Conservation (phyloP, 1,140 invertebrate species). For the Berghia stephanieae region DNA sequence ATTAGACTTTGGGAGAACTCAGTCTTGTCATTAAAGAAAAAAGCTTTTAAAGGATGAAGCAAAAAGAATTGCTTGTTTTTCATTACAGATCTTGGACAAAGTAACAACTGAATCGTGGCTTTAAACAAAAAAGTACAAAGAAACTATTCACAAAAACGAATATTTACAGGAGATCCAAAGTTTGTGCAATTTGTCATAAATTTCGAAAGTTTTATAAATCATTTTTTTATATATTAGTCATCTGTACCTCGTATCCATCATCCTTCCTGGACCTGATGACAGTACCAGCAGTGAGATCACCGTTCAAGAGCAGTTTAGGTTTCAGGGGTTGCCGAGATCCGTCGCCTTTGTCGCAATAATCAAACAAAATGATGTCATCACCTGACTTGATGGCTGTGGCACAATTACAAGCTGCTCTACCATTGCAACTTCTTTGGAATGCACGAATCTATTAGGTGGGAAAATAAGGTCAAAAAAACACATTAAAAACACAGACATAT, state of each 20-base stretch:
- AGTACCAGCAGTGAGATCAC: conserved; percentile 48
- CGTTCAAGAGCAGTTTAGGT: conserved; percentile 43
- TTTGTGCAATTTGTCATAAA: no score
- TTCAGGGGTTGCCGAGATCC: conserved; percentile 21
- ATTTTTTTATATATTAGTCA: no score
- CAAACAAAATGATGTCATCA: conserved; percentile 59
- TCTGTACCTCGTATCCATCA: conserved; percentile 41
- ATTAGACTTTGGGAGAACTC: no score
- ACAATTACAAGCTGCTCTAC: conserved; percentile 56
- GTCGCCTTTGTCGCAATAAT: conserved; percentile 41
- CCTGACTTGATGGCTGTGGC: conserved; percentile 50
- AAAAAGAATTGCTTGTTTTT: no score
- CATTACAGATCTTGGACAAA: no score
- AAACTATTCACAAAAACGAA: no score
- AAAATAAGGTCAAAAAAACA: neutral
- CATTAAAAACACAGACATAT: neutral
- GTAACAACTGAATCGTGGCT: no score
- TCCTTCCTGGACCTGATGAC: conserved; percentile 30
- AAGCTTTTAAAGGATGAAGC: no score
- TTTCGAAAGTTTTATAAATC: no score
- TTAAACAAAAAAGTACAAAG: no score
- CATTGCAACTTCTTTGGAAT: conserved; percentile 42
- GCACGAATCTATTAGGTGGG: conserved; percentile 14
- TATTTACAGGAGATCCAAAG: no score
- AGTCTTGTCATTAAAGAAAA: no score